Percentiles rank a stretch among this genome's conserved stretches.
phyloP scores from a whole-genome alignment of 2,888 invertebrate species.

The Drosophila borborema region DNA sequence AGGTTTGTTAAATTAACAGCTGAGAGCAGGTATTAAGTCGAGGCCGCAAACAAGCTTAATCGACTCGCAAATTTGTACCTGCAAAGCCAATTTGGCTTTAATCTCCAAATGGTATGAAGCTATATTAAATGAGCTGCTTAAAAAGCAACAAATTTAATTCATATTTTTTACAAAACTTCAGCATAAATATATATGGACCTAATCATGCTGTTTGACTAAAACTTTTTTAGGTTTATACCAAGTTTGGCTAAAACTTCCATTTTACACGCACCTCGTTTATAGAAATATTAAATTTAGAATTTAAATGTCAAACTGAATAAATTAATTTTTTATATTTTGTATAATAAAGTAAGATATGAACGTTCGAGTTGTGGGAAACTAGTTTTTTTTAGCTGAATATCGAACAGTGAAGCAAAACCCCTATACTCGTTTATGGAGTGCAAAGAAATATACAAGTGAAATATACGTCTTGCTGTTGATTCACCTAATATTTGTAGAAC shows the following conservation, averaged over 20 bases:
- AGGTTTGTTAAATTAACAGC: background rate
- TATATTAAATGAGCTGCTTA: background rate
- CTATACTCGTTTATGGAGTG: background rate
- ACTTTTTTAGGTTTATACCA: background rate
- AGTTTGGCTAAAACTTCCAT: background rate
- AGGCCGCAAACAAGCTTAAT: background rate
- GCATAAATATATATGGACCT: background rate
- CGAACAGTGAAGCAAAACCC: background rate
- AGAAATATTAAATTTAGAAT: background rate
- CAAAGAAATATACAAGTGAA: background rate
- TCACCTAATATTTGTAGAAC: background rate
- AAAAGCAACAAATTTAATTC: background rate
- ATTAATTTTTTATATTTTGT: background rate
- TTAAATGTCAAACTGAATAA: background rate
- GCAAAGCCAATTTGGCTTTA: background rate
- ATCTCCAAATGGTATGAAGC: background rate
- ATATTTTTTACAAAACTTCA: background rate
- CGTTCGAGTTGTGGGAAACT: background rate
- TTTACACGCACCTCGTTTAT: background rate
- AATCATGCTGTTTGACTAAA: background rate
- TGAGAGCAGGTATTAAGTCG: background rate
- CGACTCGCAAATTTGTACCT: background rate
- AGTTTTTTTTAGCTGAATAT: background rate
- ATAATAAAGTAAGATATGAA: background rate
- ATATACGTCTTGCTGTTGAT: background rate